Evolutionary conservation across 2,888 invertebrate species (phyloP).

Genomic region (Bursaphelenchus okinawaensis): DNA sequence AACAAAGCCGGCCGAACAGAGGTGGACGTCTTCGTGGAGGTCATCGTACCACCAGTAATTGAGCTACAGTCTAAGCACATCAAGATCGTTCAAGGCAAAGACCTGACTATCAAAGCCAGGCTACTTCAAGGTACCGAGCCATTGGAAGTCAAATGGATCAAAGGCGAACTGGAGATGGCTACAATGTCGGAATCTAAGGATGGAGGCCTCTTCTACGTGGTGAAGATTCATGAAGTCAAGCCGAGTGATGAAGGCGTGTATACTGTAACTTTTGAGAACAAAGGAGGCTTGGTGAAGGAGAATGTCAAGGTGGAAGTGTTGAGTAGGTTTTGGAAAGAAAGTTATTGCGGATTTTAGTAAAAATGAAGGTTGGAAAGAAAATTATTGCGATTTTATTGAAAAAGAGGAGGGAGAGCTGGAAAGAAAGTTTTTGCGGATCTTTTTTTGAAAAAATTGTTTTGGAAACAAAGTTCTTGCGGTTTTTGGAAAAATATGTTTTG

Average conservation of each 20-base stretch:
- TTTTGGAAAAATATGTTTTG: too few species aligned
- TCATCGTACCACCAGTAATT: constrained; percentile 25
- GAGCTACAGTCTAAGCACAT: constrained; percentile 49
- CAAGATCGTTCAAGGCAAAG: constrained; percentile 62
- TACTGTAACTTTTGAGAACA: constrained; percentile 64
- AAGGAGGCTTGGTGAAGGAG: constrained; percentile 62
- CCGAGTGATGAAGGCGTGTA: constrained; percentile 59
- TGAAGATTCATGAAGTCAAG: constrained; percentile 33
- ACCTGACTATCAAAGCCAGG: constrained; percentile 34
- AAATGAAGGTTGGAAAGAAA: too few species aligned
- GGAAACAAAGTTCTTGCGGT: too few species aligned
- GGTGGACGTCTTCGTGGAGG: constrained; percentile 50
- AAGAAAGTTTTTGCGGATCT: too few species aligned
- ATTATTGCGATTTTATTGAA: too few species aligned
- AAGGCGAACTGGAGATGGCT: constrained; percentile 63
- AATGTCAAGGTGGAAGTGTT: constrained; percentile 64
- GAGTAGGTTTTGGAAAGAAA: constrained; percentile 61
- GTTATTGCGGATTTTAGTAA: background rate
- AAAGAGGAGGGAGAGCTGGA: too few species aligned
- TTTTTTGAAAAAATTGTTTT: too few species aligned
- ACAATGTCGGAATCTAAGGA: constrained; percentile 62
- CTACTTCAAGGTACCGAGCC: constrained; percentile 42
- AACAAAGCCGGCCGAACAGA: constrained; percentile 59
- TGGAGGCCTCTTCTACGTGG: constrained; percentile 38
- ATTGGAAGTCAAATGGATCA: constrained; percentile 63